Conservation (phyloP, 2,888 invertebrate genomes). For the Ernsta delagoae region DNA sequence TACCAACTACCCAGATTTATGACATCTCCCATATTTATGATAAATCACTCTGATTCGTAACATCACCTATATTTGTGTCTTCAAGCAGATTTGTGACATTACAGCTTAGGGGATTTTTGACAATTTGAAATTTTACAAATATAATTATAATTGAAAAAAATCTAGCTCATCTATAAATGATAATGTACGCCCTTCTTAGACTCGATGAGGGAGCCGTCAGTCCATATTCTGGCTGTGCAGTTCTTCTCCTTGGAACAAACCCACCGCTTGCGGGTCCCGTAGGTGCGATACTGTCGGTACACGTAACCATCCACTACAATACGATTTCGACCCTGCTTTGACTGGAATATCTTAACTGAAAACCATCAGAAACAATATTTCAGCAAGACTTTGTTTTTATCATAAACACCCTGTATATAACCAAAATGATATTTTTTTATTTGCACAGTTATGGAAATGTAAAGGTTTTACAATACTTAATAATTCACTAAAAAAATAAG, state of each 20-base stretch:
- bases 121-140: no score
- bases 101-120: no score
- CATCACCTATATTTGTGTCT: no score
- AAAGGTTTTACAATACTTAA: no score
- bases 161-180: background rate
- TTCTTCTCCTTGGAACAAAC: conserved; percentile 12
- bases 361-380: background rate
- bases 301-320: background rate
- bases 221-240: conserved; percentile 2
- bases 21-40: no score
- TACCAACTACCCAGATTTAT: no score
- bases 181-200: background rate
- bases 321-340: background rate
- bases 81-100: no score
- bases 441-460: no score
- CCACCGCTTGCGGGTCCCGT: background rate
- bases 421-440: background rate
- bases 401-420: background rate
- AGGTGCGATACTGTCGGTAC: conserved; percentile 5
- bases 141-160: no score
- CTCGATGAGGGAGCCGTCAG: background rate
- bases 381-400: no score
- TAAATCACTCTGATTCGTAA: no score
- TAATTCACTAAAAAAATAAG: background rate
- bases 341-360: background rate